Percentiles rank a stretch among this genome's conserved stretches.
These are phyloP conservation scores for Oscheius sp. DNA, from an alignment of 2,888 invertebrate species.

Conservation along the genomic window DNA sequence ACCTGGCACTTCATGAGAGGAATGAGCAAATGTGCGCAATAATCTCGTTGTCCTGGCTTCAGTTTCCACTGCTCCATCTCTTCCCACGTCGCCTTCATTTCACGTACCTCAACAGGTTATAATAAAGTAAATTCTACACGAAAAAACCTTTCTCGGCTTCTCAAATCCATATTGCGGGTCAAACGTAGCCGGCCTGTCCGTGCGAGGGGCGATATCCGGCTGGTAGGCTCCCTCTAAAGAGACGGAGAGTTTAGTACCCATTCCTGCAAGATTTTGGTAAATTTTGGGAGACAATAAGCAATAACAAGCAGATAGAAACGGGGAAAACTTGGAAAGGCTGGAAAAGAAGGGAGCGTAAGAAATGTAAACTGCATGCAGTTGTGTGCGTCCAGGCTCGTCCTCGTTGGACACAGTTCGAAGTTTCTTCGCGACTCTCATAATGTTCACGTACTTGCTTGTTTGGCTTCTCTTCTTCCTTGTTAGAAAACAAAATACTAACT, in stretches of 20 bases:
- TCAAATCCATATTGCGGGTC: slow-evolving; percentile 72
- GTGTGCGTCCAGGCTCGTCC: not conserved
- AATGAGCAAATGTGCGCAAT: slow-evolving; percentile 70
- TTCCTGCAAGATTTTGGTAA: slow-evolving; percentile 27
- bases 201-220: slow-evolving; percentile 68
- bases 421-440: not conserved
- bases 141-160: slow-evolving; percentile 61
- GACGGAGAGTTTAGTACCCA: slow-evolving; percentile 70
- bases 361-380: not conserved
- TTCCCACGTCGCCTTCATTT: slow-evolving; percentile 64
- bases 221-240: slow-evolving; percentile 61
- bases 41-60: slow-evolving; percentile 68
- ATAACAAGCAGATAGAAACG: too few species aligned
- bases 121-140: not conserved
- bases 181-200: slow-evolving; percentile 71
- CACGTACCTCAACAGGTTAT: slow-evolving; percentile 42
- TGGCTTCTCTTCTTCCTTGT: not conserved
- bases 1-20: slow-evolving; percentile 68
- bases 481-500: not conserved
- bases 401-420: not conserved
- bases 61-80: slow-evolving; percentile 67
- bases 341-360: too few species aligned
- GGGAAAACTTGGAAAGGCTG: too few species aligned
- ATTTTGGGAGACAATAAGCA: too few species aligned
- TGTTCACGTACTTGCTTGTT: slow-evolving; percentile 2